Base-by-base conservation (phyloP, 23 tunicate genomes). In the Pegea sp. region DNA sequence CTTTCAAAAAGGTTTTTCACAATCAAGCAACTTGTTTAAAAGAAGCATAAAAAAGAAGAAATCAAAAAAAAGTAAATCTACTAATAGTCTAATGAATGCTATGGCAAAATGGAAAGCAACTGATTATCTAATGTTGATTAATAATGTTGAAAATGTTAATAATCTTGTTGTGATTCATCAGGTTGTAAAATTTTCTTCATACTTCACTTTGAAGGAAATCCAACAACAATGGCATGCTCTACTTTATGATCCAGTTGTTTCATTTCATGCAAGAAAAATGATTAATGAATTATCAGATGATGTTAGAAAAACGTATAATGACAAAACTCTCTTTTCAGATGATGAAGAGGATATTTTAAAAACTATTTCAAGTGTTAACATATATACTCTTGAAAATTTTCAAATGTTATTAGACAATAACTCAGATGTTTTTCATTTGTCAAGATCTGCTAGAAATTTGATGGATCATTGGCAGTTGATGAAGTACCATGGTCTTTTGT, bases 61-160 rank as follows among this genome's bases (percentile, higher is more conserved):
- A n/a, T n/a, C n/a, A n/a, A n/a, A n/a, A n/a, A n/a, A n/a, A n/a
- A n/a, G n/a, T n/a, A n/a, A n/a, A n/a, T n/a, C n/a, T n/a, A n/a
- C n/a, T n/a, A n/a, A n/a, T n/a, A n/a, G n/a, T n/a, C n/a, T n/a
- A n/a, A n/a, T n/a, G n/a, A n/a, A n/a, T n/a, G n/a, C n/a, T n/a
- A n/a, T n/a, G n/a, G n/a, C n/a, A n/a, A n/a, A n/a, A n/a, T 84
- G 95, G 95, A 73, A 74, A 58, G 73, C 95, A 19, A 74, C 95
- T 3, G 95, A 84, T 64, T 81, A 84, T 50, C 67, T 84, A 25
- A 33, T 84, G 62, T 46, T 84, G 0, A 74, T 84, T 3, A 77
- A 84, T 67, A 72, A 72, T 3, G 76, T 73, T 13, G 75, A 67
- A 53, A 81, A 74, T 28, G 52, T 84, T 21, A 58, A 64, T 11